Conservation (phyloP, 2,797 vertebrate genomes). For the Champsocephalus gunnari region DNA sequence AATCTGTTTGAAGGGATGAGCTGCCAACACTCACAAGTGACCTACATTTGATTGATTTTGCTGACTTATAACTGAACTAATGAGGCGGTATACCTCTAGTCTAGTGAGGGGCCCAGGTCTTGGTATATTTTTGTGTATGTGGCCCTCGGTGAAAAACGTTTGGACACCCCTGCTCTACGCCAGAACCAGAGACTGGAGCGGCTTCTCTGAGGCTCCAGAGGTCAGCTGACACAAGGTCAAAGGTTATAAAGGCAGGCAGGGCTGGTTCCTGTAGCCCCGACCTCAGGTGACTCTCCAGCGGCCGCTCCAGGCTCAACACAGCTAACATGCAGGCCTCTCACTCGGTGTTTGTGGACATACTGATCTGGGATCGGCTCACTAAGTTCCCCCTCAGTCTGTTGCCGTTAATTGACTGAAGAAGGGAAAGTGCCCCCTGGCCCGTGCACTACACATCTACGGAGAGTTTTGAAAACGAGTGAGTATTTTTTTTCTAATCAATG, state of each 20-base stretch:
- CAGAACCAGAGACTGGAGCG: constrained; percentile 22
- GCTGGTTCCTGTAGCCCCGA: constrained; percentile 76
- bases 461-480: constrained; percentile 63
- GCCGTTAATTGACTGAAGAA: constrained; percentile 74
- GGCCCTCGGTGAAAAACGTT: too few relatives aligned
- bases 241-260: constrained; percentile 60
- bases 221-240: constrained; percentile 45
- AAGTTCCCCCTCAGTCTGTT: constrained; percentile 66
- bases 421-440: constrained; percentile 65
- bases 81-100: too few relatives aligned
- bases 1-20: too few relatives aligned
- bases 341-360: constrained; percentile 57
- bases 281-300: constrained; percentile 32
- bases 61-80: too few relatives aligned
- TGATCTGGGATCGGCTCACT: constrained; percentile 76
- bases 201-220: constrained; percentile 14
- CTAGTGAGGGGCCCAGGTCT: too few relatives aligned
- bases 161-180: too few relatives aligned
- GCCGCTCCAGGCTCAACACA: constrained; percentile 42
- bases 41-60: too few relatives aligned
- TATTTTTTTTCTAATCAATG: constrained; percentile 79
- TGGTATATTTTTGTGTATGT: too few relatives aligned
- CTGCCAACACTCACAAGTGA: too few relatives aligned
- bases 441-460: constrained; percentile 72
- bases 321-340: constrained; percentile 32